Percentiles rank a stretch among this genome's conserved stretches.
Evolutionary conservation across 2,888 invertebrate species (phyloP).

Genomic region (Schrankia costaestrigalis): DNA sequence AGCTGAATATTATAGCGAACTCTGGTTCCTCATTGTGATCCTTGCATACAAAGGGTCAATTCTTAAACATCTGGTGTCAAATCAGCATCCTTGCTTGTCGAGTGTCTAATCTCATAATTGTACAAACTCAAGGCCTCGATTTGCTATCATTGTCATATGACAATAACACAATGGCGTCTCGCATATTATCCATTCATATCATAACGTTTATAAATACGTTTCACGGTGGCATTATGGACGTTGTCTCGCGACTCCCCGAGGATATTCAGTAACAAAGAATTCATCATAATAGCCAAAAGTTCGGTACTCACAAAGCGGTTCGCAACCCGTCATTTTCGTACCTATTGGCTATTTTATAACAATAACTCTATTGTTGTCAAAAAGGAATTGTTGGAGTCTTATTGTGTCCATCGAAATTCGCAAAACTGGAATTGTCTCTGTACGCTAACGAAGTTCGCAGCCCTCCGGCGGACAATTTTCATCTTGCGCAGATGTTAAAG

Average conservation of each 20-base stretch:
- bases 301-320: conserved; percentile 62
- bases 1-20: conserved; percentile 17
- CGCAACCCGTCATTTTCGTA: conserved; percentile 78
- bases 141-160: conserved; percentile 44
- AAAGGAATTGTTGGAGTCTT: conserved; percentile 53
- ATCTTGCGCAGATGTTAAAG: conserved; percentile 31
- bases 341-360: conserved; percentile 79
- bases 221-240: conserved; percentile 70
- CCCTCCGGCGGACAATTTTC: conserved; percentile 41
- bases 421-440: conserved; percentile 77
- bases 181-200: conserved; percentile 78
- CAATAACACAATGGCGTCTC: conserved; percentile 57
- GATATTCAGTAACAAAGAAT: conserved; percentile 70
- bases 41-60: conserved; percentile 42
- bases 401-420: conserved; percentile 68
- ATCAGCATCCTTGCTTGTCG: conserved; percentile 41
- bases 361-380: conserved; percentile 67
- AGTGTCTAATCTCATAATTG: conserved; percentile 66
- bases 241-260: conserved; percentile 70
- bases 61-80: conserved; percentile 40
- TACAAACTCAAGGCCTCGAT: conserved; percentile 62
- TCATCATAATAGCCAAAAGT: conserved; percentile 68
- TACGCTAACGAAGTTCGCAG: conserved; percentile 61
- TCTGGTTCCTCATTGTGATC: conserved; percentile 28
- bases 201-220: conserved; percentile 76